Percentiles rank a stretch among this genome's conserved stretches.
phyloP scores from a whole-genome alignment of 1,140 invertebrate genomes.

The Scylla paramamosain region DNA sequence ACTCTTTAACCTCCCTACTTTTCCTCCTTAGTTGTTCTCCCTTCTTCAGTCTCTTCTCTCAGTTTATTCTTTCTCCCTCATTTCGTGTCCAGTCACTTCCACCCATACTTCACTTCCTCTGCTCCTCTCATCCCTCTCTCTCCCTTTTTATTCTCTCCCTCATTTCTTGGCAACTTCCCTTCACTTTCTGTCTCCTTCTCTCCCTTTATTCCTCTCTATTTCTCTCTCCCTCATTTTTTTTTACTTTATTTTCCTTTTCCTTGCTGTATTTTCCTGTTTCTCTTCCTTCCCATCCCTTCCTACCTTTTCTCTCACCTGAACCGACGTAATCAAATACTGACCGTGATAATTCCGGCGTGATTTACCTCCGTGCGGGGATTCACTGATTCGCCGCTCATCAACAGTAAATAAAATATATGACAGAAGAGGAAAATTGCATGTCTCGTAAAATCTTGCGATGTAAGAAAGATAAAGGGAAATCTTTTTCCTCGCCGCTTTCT shows the following conservation, averaged over 20 bases:
- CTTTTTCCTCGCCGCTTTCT: not conserved
- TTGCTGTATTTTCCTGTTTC: no score
- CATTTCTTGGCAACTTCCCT: not conserved
- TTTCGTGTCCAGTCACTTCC: no score
- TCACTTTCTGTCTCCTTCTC: no score
- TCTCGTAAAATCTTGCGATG: not conserved
- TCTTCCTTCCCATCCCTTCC: no score
- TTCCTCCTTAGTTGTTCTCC: not conserved
- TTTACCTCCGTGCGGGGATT: not conserved
- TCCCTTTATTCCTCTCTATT: not conserved
- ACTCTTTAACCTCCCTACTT: not conserved
- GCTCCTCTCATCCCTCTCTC: no score
- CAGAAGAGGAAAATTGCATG: not conserved
- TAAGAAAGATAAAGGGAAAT: not conserved
- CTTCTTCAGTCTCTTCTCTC: not conserved
- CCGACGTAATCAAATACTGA: not conserved
- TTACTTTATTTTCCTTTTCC: not conserved
- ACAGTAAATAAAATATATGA: constrained; percentile 15
- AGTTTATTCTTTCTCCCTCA: not conserved
- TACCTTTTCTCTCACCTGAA: not conserved
- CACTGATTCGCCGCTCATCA: not conserved
- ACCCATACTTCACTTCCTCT: not conserved
- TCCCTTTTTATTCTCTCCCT: not conserved
- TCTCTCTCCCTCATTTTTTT: not conserved
- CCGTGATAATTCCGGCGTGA: not conserved